phyloP scores from a whole-genome alignment of 2,888 invertebrate species.

The Chaetogeoica ovagalla region DNA sequence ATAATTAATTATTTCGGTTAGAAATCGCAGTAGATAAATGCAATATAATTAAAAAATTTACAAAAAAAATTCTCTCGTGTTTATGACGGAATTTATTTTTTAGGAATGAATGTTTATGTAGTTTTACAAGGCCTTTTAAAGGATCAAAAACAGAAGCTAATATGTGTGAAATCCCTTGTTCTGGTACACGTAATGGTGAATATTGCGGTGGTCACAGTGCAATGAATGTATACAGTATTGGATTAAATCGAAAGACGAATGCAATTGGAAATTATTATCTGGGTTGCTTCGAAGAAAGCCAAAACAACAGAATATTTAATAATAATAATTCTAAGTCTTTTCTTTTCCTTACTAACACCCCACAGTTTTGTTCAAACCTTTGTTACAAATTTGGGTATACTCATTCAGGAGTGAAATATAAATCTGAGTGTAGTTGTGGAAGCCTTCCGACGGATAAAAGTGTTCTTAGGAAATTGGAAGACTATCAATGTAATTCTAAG shows the following conservation, averaged over 20 bases:
- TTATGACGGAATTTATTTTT: not conserved
- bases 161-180: constrained; percentile 50
- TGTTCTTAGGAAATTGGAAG: constrained; percentile 42
- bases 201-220: constrained; percentile 53
- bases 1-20: no score
- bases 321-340: constrained; percentile 54
- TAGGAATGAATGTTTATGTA: constrained; percentile 41
- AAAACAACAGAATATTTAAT: constrained; percentile 51
- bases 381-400: constrained; percentile 55
- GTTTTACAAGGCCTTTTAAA: constrained; percentile 22
- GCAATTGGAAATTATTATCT: constrained; percentile 50
- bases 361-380: constrained; percentile 55
- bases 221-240: constrained; percentile 50
- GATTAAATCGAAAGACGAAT: constrained; percentile 25
- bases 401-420: constrained; percentile 54
- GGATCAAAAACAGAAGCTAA: constrained; percentile 28
- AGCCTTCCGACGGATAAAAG: constrained; percentile 40
- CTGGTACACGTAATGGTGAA: constrained; percentile 30
- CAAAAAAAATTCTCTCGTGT: not conserved
- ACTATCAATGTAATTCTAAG: constrained; percentile 55
- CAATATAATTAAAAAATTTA: not conserved
- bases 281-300: constrained; percentile 55
- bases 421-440: constrained; percentile 56
- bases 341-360: constrained; percentile 52
- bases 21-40: no score